These are phyloP conservation scores for Drosophila ironensis DNA, from an alignment of 1,140 invertebrate species.

Conservation along the genomic window DNA sequence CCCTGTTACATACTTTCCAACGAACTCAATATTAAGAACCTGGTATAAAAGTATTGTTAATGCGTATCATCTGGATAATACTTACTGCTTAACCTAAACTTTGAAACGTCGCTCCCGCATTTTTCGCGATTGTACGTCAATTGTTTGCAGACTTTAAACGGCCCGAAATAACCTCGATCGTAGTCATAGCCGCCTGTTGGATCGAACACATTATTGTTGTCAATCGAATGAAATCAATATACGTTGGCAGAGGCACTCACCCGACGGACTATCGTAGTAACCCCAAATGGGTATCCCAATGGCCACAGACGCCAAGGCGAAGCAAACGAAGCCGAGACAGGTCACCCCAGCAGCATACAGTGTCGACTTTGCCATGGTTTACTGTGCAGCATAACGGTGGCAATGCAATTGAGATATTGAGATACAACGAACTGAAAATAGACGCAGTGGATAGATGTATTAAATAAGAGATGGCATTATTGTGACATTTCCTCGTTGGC, in stretches of 20 bases:
- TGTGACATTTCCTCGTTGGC: slow-evolving; percentile 25
- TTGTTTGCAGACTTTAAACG: slow-evolving; percentile 92
- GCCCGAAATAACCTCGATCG: slow-evolving; percentile 92
- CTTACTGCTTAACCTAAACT: slow-evolving; percentile 91
- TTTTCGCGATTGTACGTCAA: slow-evolving; percentile 90
- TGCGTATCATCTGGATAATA: too few relatives aligned
- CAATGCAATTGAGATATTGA: slow-evolving; percentile 52
- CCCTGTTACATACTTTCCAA: not conserved
- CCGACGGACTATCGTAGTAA: slow-evolving; percentile 86
- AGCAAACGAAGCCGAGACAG: slow-evolving; percentile 88
- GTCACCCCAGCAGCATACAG: slow-evolving; percentile 89
- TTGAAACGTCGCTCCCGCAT: slow-evolving; percentile 89
- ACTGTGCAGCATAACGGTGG: slow-evolving; percentile 74
- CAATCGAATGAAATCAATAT: slow-evolving; percentile 34
- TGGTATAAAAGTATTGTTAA: too few relatives aligned
- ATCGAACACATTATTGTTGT: slow-evolving; percentile 36
- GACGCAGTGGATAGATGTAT: slow-evolving; percentile 4
- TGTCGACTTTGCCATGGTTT: slow-evolving; percentile 83
- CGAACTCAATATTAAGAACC: too few relatives aligned
- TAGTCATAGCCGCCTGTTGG: slow-evolving; percentile 71
- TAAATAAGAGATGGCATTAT: too few relatives aligned
- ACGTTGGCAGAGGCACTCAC: slow-evolving; percentile 25
- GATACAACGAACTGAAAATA: slow-evolving; percentile 39
- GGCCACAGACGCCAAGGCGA: slow-evolving; percentile 89
- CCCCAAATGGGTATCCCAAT: slow-evolving; percentile 91